Evolutionary conservation across 2,888 invertebrate genomes (phyloP), one percentile per base, ranked within the genome.

Genomic region (Trileptium ribeirensis): DNA sequence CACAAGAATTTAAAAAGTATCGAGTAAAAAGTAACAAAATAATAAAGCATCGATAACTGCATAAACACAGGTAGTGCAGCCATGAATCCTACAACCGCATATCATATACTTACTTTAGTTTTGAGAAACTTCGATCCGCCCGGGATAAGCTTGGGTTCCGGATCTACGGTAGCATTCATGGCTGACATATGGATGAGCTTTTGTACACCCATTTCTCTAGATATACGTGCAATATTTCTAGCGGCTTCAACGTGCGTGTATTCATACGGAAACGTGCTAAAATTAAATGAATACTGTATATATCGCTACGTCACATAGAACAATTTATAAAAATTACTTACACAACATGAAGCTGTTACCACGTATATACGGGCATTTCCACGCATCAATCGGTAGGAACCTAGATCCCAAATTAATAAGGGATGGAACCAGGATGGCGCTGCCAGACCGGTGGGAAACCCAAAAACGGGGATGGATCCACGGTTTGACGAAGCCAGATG

Each of bases 151-250:
- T 93, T 89, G 24, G 93, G 90, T 85, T 90, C 90, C 3, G 95
- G 96, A 77, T 93, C 89, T 67, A 92, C 91, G 29, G 90, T 90
- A 33, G 93, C 94, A 90, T 96, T 96, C 83, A 98, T 90, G 82
- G 94, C 92, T 0, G 97, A 97, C 0, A 99, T 88, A 88, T 99
- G 99, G 86, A 99, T 93, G 34, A 98, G 93, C 83, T 93, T 93
- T 83, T 97, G 93, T 0, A 99, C 96, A 15, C 96, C 96, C 89
- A 90, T 94, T 92, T 90, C 93, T 89, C 90, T 91, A 33, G 92
- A 91, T 78, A 93, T 89, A 83, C 93, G 92, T 2, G 98, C 99
- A 87, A 99, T 90, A 24, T 92, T 92, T 67, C 93, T 91, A 0
- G 97, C 93, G 15, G 95, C 96, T 29, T 93, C 92, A 0, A 94